Percentiles rank a stretch among this genome's conserved stretches.
Conservation (phyloP, 1,140 invertebrate genomes). For the Megalonaias nervosa region DNA sequence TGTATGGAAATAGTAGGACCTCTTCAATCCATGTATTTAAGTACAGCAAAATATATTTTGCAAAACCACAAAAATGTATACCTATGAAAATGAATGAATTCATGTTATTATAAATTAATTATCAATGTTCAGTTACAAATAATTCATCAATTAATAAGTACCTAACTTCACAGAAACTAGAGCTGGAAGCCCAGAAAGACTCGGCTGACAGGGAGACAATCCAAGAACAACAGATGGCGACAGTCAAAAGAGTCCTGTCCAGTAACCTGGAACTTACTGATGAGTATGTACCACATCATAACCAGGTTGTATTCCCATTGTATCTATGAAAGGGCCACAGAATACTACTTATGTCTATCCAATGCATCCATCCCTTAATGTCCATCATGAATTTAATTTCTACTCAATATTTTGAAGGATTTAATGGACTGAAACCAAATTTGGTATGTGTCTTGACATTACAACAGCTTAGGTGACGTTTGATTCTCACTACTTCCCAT, state of each 20-base stretch:
- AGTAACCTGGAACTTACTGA: conserved; percentile 60
- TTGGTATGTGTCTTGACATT: no score
- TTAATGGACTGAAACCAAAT: no score
- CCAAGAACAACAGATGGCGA: conserved; percentile 51
- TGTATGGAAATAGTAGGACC: background rate
- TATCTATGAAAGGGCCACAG: background rate
- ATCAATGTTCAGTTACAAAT: background rate
- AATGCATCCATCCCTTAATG: background rate
- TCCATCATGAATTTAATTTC: background rate
- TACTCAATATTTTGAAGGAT: no score
- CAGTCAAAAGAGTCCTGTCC: conserved; percentile 51
- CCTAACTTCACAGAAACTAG: conserved; percentile 40
- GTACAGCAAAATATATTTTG: background rate
- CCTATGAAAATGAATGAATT: background rate
- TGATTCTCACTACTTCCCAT: no score
- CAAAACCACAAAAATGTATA: background rate
- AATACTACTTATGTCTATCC: background rate
- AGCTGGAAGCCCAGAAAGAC: conserved; percentile 47
- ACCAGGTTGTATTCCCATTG: background rate
- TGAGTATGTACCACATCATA: conserved; percentile 48
- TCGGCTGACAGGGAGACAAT: conserved; percentile 43
- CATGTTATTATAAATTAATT: background rate
- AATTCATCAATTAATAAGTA: no score
- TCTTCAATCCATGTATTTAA: conserved; percentile 11
- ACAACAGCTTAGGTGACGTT: no score